Conservation (phyloP, 2,797 vertebrate genomes). For the Mus caroli region DNA sequence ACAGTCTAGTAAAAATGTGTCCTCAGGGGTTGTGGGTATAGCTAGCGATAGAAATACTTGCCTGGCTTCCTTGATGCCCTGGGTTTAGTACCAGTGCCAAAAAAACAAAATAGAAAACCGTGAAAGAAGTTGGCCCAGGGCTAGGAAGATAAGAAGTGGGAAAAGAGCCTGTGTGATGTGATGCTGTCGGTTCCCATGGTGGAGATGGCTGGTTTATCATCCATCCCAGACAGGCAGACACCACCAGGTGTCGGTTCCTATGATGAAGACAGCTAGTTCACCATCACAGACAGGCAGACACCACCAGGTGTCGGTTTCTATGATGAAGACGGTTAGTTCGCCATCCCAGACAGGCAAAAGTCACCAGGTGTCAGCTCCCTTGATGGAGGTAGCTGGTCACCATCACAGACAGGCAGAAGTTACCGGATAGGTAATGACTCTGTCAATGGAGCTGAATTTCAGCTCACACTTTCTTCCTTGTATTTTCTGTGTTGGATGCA, state of each 20-base stretch:
- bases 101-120: neutral
- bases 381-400: fast-evolving
- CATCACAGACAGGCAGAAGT: neutral
- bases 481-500: neutral
- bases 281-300: neutral
- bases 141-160: neutral
- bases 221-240: neutral
- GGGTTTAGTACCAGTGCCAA: neutral
- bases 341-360: neutral
- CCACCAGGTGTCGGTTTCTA: neutral
- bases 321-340: fast-evolving
- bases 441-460: fast-evolving
- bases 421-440: fast-evolving
- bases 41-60: neutral
- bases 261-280: fast-evolving
- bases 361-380: neutral
- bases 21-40: neutral
- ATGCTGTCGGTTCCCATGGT: neutral
- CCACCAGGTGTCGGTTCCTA: neutral
- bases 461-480: neutral
- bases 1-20: neutral
- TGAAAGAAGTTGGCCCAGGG: neutral
- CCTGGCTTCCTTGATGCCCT: neutral
- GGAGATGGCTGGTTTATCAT: fast-evolving
- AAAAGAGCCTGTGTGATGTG: neutral